phyloP scores from a whole-genome alignment of 2,113 vertebrate genomes.

The Arizona elegans region DNA sequence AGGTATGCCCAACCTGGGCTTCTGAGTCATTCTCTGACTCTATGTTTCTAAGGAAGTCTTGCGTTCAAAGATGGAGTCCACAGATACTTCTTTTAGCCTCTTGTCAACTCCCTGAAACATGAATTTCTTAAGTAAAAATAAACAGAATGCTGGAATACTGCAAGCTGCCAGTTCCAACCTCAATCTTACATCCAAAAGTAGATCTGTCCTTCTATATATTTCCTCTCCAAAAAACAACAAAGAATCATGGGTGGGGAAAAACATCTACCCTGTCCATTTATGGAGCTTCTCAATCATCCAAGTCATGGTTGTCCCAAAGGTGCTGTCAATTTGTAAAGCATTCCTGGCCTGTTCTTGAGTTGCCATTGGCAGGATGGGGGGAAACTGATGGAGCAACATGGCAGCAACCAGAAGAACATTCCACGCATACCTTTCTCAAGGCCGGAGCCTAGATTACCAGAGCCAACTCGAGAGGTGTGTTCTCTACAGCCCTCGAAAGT shows the following conservation, averaged over 20 bases:
- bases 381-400: no score
- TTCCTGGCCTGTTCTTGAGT: no score
- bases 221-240: background rate
- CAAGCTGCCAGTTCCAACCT: background rate
- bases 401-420: no score
- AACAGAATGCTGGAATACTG: background rate
- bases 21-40: background rate
- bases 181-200: background rate
- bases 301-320: no score
- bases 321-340: no score
- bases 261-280: background rate
- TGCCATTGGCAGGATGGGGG: no score
- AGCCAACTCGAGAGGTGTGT: no score
- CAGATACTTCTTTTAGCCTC: background rate
- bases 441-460: no score
- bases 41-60: background rate
- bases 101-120: background rate
- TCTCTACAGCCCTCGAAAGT: no score
- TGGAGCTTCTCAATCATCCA: no score
- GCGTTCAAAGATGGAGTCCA: background rate
- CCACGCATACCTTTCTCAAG: no score
- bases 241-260: background rate
- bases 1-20: background rate
- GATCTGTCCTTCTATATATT: background rate
- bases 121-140: background rate